A percentile compares a stretch with the other conserved stretches of the same genome.
phyloP scores from a whole-genome alignment of 2,888 invertebrate genomes.

The Dynastes tityus region DNA sequence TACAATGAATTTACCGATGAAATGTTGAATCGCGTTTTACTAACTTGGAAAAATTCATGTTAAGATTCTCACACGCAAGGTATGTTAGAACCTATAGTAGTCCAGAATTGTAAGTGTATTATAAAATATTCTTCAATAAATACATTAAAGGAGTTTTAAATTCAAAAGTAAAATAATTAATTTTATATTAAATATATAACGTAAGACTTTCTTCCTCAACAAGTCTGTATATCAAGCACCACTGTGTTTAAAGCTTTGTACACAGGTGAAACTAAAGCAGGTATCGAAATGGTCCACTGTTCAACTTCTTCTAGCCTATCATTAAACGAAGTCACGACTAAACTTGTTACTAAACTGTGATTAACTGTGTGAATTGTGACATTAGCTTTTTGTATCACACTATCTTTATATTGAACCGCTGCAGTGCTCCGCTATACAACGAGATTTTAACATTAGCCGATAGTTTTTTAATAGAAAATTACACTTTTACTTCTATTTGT shows the following conservation, averaged over 20 bases:
- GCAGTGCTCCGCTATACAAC: not conserved
- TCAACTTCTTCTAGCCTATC: constrained; percentile 62
- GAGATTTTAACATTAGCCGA: constrained; percentile 28
- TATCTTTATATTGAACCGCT: constrained; percentile 55
- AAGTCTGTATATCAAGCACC: too few species aligned
- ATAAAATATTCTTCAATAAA: too few species aligned
- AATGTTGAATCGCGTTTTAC: constrained; percentile 65
- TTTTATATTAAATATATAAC: not conserved
- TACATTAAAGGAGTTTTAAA: too few species aligned
- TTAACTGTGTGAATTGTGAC: constrained; percentile 65
- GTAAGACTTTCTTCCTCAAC: too few species aligned
- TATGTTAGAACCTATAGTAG: constrained; percentile 57
- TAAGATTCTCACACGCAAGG: constrained; percentile 66
- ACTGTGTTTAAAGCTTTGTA: too few species aligned
- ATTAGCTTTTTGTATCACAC: constrained; percentile 63
- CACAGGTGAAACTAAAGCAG: constrained; percentile 52
- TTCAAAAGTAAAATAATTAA: too few species aligned
- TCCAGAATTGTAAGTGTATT: constrained; percentile 51
- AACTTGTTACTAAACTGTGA: constrained; percentile 64
- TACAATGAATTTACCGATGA: constrained; percentile 64
- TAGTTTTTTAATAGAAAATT: constrained; percentile 29
- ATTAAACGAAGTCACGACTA: constrained; percentile 65
- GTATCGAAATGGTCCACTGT: constrained; percentile 60
- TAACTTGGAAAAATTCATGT: constrained; percentile 61
- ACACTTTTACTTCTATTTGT: constrained; percentile 41